Evolutionary conservation across 2,888 invertebrate species (phyloP), one percentile per base, ranked within the genome.

Genomic region (Heliconius charithonia): DNA sequence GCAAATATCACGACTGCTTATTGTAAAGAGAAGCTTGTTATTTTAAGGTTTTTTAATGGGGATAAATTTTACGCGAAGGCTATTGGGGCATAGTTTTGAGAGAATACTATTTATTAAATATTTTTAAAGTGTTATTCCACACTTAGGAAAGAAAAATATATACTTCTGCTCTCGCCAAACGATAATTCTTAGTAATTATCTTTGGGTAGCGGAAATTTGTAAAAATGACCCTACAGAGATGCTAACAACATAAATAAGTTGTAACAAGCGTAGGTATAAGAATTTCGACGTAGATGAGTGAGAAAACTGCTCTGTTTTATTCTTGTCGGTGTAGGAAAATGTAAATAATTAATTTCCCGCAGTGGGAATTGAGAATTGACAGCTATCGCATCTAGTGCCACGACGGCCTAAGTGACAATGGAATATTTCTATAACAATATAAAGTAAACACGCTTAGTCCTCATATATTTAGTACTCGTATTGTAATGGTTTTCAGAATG

Each of bases 401-500:
- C 7, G 9, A 56, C 4, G 3, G 19, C 22, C 7, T 16, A 56
- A 0, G 22, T 41, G 13, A 41, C 25, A 67, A 13, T 41, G 41
- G 25, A 41, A 41, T 41, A 29, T 29, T 29, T 4, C 37, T 37
- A 22, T 67, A 37, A 67, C 67, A 67, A 67, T 67, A 41, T n/a
- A 71, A 59, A 72, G 7, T 72, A 72, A 72, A 59, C 56, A 56
- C 29, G 32, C 32, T 72, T 59, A 29, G 13, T 71, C 51, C 12
- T 71, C 29, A 56, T 56, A 71, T 71, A 71, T 71, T 71, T 71
- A 56, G 29, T 71, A 56, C 56, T 56, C 56, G 29, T 32, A 41
- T 71, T 22, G 76, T 74, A 76, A 80, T 78, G 80, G 76, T 70
- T 76, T 76, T 37, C 76, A 78, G 76, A 37, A 62, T 63, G 70